These are phyloP conservation scores for Eupithecia subfuscata DNA, from an alignment of 2,888 invertebrate species.

Conservation along the genomic window DNA sequence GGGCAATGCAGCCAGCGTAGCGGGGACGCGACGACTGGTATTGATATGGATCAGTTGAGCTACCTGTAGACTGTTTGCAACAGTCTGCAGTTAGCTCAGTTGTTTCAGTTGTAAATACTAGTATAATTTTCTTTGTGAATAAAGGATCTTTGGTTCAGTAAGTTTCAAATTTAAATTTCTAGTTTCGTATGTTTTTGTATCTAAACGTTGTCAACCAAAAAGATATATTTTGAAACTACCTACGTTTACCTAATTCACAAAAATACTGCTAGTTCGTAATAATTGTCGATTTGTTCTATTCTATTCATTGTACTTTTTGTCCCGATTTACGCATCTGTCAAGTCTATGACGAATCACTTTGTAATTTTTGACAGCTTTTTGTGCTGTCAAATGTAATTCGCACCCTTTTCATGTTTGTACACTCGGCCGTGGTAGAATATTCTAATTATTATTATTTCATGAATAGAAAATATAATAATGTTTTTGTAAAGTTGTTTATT, in stretches of 20 bases:
- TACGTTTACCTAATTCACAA: neutral
- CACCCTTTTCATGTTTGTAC: slow-evolving; percentile 66
- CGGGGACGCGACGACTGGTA: no score
- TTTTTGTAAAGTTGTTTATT: neutral
- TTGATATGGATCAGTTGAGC: no score
- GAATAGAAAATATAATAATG: neutral
- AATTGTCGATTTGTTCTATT: slow-evolving; percentile 58
- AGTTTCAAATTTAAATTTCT: no score
- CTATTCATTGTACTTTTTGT: slow-evolving; percentile 47
- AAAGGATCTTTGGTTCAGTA: no score
- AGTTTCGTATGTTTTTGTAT: no score
- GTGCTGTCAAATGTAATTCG: slow-evolving; percentile 72
- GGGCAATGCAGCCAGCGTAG: no score
- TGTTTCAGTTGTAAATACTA: no score
- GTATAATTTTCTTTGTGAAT: no score
- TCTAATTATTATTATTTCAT: slow-evolving; percentile 47
- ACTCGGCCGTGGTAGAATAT: slow-evolving; percentile 28
- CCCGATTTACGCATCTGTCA: slow-evolving; percentile 73
- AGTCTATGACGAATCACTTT: slow-evolving; percentile 80
- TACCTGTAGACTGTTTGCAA: no score
- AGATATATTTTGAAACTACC: no score
- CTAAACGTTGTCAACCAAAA: no score
- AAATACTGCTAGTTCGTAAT: slow-evolving; percentile 49
- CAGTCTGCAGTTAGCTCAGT: no score
- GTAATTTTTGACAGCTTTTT: slow-evolving; percentile 79